phyloP scores from a whole-genome alignment of 2,113 vertebrate genomes.

The Andinoacara biseriatus region DNA sequence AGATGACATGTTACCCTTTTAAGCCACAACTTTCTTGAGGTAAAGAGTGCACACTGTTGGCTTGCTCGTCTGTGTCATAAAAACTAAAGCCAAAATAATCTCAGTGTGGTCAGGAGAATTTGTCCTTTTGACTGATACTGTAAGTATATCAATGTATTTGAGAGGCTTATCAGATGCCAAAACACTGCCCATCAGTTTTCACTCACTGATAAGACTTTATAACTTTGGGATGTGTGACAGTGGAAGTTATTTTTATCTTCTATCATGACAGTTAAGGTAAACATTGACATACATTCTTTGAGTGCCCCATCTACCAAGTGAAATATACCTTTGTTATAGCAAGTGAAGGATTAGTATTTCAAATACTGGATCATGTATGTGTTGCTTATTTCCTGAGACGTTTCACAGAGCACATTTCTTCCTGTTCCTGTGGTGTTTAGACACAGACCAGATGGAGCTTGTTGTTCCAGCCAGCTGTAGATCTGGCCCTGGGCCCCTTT shows the following conservation, averaged over 20 bases:
- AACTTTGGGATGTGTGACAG: background rate
- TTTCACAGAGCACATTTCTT: background rate
- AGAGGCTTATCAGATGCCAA: fast-evolving
- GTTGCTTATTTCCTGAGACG: background rate
- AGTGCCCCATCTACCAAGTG: background rate
- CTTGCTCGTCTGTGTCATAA: fast-evolving
- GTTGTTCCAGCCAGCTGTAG: constrained; percentile 55
- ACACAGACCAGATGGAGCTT: constrained; percentile 44
- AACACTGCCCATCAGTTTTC: background rate
- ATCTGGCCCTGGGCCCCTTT: constrained; percentile 31
- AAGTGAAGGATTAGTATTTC: background rate
- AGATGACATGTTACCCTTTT: background rate
- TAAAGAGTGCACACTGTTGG: background rate
- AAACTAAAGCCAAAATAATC: background rate
- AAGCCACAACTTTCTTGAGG: background rate
- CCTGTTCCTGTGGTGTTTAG: constrained; percentile 2
- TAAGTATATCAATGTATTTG: fast-evolving
- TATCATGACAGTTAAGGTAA: background rate
- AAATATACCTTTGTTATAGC: background rate
- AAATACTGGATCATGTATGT: background rate
- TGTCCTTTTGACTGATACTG: background rate
- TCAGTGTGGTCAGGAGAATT: background rate
- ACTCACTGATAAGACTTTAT: background rate
- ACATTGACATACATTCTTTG: background rate
- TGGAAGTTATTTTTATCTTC: background rate